A percentile compares a stretch with the other conserved stretches of the same genome.
Conservation (phyloP, 2,797 vertebrate genomes). For the Rhinatrema bivittatum region DNA sequence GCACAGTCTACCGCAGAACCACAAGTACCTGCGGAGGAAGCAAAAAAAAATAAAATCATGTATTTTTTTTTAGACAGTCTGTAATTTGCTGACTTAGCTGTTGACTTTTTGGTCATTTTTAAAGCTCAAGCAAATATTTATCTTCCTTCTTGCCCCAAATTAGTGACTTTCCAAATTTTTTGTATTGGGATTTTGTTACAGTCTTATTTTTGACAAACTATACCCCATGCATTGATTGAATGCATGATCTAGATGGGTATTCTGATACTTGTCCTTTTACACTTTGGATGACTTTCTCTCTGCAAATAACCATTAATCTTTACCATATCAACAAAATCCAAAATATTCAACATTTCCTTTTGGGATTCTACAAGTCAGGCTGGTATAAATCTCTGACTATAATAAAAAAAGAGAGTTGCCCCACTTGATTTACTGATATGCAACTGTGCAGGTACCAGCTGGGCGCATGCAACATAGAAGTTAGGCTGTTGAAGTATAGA, state of each 20-base stretch:
- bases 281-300: background rate
- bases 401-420: slow-evolving; percentile 1
- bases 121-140: too few relatives aligned
- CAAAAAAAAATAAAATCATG: background rate
- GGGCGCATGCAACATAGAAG: too few relatives aligned
- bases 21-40: slow-evolving; percentile 29
- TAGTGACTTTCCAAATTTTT: background rate
- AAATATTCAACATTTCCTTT: background rate
- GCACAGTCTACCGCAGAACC: slow-evolving; percentile 8
- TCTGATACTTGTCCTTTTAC: background rate
- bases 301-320: background rate
- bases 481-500: too few relatives aligned
- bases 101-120: background rate
- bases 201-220: too few relatives aligned
- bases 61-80: background rate
- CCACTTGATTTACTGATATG: background rate
- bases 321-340: background rate
- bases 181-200: too few relatives aligned
- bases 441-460: too few relatives aligned
- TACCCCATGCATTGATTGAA: too few relatives aligned
- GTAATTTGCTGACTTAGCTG: background rate
- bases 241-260: too few relatives aligned
- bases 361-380: background rate
- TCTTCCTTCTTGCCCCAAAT: slow-evolving; percentile 4
- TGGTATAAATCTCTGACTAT: too few relatives aligned